A percentile compares a stretch with the other conserved stretches of the same genome.
phyloP scores from a whole-genome alignment of 2,113 vertebrate genomes.

The Rallus limicola region DNA sequence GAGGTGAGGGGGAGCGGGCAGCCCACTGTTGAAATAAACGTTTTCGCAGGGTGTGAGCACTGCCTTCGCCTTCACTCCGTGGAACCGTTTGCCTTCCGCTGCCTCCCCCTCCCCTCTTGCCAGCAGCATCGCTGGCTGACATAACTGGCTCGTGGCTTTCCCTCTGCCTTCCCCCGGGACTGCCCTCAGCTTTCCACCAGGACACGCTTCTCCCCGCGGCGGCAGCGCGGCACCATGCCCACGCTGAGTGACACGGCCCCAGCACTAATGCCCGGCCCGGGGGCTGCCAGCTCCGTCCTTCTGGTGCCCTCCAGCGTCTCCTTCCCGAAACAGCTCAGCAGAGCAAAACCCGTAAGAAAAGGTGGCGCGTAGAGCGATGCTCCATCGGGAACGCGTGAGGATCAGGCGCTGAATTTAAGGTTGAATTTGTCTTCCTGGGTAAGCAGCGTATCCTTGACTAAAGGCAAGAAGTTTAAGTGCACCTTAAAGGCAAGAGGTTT shows the following conservation, averaged over 20 bases:
- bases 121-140: neutral
- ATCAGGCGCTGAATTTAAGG: neutral
- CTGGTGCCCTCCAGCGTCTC: constrained; percentile 51
- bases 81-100: neutral
- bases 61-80: neutral
- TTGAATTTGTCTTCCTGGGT: too few species aligned
- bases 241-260: fast-evolving
- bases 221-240: neutral
- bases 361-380: fast-evolving
- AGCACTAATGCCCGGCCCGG: neutral
- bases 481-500: too few species aligned
- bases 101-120: neutral
- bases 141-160: neutral
- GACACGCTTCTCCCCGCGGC: neutral
- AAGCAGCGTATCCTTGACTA: neutral
- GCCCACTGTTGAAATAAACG: neutral
- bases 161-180: fast-evolving
- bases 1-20: neutral
- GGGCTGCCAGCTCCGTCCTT: neutral
- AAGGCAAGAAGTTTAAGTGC: neutral
- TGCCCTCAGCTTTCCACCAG: fast-evolving
- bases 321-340: neutral
- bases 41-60: neutral
- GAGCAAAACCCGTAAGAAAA: neutral
- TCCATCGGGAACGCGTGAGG: fast-evolving